Evolutionary conservation across 2,888 invertebrate species (phyloP).

Genomic region (Pharmacophagus antenor): DNA sequence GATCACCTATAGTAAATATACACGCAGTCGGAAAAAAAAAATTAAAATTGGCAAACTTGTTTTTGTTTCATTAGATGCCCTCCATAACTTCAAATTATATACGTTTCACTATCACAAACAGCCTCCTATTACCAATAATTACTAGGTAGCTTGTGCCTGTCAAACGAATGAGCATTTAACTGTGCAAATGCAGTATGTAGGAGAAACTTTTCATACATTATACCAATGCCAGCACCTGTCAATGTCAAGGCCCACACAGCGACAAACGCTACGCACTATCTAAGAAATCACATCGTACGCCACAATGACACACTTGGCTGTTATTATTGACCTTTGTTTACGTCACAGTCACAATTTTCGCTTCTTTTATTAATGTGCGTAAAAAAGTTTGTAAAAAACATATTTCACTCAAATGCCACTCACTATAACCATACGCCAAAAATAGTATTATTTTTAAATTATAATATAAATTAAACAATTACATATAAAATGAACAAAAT

Average conservation of each 20-base stretch:
- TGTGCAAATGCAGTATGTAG: background rate
- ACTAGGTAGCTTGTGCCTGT: background rate
- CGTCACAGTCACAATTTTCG: background rate
- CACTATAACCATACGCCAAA: no score
- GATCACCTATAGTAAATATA: no score
- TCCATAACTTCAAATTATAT: background rate
- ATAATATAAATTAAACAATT: no score
- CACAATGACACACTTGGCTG: constrained; percentile 1
- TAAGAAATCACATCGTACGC: constrained; percentile 12
- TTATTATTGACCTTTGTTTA: no score
- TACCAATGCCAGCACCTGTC: constrained; percentile 22
- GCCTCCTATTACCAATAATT: background rate
- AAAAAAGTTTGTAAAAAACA: no score
- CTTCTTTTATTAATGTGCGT: background rate
- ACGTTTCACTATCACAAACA: background rate
- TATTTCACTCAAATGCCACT: no score
- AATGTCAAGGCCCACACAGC: constrained; percentile 25
- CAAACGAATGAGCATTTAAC: constrained; percentile 11
- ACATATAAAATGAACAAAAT: no score
- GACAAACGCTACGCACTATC: constrained; percentile 6
- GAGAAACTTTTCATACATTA: constrained; percentile 19
- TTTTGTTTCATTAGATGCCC: no score
- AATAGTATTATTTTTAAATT: no score
- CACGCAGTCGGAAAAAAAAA: background rate
- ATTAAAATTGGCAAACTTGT: no score